Evolutionary conservation across 2,113 vertebrate species (phyloP).

Genomic region (Malaclemys terrapin): DNA sequence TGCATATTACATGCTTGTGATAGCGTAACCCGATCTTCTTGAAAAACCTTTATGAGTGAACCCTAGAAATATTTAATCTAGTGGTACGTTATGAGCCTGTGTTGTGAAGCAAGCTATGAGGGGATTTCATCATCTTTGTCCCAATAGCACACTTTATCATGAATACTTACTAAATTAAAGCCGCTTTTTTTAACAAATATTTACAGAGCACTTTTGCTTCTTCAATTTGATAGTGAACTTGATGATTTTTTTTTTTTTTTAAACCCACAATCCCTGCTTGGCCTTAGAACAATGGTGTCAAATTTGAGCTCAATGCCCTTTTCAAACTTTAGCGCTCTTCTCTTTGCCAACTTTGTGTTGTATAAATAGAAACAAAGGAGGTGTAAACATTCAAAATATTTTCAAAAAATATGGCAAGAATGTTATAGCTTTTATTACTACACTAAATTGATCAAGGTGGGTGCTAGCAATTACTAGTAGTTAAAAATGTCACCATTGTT

Average conservation of each 20-base stretch:
- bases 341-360: slow-evolving; percentile 1
- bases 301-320: slow-evolving; percentile 41
- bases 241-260: not conserved
- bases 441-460: not conserved
- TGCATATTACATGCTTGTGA: not conserved
- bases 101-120: not conserved
- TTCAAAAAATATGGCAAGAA: not conserved
- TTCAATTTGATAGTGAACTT: not conserved
- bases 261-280: not conserved
- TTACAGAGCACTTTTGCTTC: not conserved
- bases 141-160: not conserved
- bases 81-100: not conserved
- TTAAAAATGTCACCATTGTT: not conserved
- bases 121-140: not conserved
- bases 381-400: not conserved
- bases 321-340: not conserved
- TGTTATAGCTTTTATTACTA: rapidly evolving
- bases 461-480: rapidly evolving
- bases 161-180: not conserved
- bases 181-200: not conserved
- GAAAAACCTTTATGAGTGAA: rapidly evolving
- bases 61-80: not conserved
- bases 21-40: not conserved
- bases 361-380: slow-evolving; percentile 51
- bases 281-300: slow-evolving; percentile 36